A percentile compares a stretch with the other conserved stretches of the same genome.
Evolutionary conservation across 2,888 invertebrate species (phyloP).

Genomic region (Volucella zonaria): DNA sequence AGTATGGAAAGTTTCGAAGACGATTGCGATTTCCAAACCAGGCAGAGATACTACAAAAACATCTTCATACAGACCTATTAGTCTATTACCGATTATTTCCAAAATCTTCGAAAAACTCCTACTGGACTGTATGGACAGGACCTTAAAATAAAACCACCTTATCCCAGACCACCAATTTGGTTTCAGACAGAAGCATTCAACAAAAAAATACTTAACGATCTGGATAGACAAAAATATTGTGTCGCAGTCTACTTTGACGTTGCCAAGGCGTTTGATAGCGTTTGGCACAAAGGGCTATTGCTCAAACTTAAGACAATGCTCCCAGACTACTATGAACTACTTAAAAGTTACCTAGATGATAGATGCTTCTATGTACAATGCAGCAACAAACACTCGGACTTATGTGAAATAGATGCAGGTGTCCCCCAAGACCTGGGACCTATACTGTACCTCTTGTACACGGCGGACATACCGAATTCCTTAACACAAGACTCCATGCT

Average conservation of each 20-base stretch:
- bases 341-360: neutral
- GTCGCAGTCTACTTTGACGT: too few relatives aligned
- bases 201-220: neutral
- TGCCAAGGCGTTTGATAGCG: too few relatives aligned
- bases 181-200: neutral
- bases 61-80: neutral
- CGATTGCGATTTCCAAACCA: neutral
- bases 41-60: neutral
- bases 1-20: neutral
- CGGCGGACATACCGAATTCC: neutral
- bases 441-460: neutral
- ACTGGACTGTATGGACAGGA: neutral
- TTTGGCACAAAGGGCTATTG: neutral
- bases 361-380: too few relatives aligned
- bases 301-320: neutral
- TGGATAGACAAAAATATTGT: too few relatives aligned
- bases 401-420: neutral
- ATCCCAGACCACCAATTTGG: constrained; percentile 1
- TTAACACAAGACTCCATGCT: neutral
- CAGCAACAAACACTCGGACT: neutral
- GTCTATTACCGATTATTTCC: neutral
- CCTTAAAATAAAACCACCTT: neutral
- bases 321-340: neutral
- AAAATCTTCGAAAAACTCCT: constrained; percentile 1
- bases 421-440: neutral